Conservation (phyloP, 2,797 vertebrate genomes). For the Sebastes kiyomatsui region DNA sequence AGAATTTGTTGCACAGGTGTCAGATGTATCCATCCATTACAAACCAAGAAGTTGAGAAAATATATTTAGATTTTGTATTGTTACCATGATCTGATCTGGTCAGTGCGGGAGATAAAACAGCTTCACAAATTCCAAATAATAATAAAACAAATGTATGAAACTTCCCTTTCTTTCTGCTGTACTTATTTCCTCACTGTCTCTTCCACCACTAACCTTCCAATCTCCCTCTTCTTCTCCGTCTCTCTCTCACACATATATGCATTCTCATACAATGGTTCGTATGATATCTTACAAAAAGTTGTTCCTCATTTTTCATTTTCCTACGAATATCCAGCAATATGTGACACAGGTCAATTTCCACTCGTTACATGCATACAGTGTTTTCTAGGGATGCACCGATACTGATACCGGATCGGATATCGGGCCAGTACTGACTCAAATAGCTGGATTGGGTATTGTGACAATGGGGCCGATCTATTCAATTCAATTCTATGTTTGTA, state of each 20-base stretch:
- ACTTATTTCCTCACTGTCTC: accelerated
- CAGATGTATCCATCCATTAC: neutral
- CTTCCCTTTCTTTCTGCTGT: too few relatives aligned
- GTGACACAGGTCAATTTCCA: accelerated
- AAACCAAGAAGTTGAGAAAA: neutral
- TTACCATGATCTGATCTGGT: neutral
- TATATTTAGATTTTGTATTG: neutral
- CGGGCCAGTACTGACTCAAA: too few relatives aligned
- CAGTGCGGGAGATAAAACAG: neutral
- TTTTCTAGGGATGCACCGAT: too few relatives aligned
- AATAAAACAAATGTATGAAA: neutral
- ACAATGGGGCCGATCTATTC: too few relatives aligned
- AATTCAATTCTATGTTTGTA: too few relatives aligned
- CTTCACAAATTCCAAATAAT: neutral
- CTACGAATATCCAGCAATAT: too few relatives aligned
- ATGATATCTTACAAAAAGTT: too few relatives aligned
- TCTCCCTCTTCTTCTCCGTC: neutral
- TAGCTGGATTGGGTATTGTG: too few relatives aligned
- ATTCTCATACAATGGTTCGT: too few relatives aligned
- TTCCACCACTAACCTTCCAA: accelerated
- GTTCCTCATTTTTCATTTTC: too few relatives aligned
- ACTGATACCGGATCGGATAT: too few relatives aligned
- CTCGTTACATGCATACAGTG: too few relatives aligned
- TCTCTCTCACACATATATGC: neutral
- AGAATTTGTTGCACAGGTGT: neutral